phyloP scores from a whole-genome alignment of 35 echinoderm and acorn worm species.

The Lytechinus variegatus region DNA sequence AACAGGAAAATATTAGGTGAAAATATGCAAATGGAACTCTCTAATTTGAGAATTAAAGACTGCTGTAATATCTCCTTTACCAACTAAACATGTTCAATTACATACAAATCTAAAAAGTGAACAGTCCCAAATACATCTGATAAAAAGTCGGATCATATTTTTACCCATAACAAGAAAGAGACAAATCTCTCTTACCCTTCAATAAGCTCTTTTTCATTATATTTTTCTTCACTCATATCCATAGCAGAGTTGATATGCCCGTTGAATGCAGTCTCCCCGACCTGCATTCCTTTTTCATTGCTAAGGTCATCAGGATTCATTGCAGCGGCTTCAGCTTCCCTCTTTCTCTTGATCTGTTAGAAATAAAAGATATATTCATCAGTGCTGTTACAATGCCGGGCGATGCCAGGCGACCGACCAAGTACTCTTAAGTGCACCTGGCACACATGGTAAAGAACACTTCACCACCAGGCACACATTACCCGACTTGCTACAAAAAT shows the following conservation, averaged over 20 bases:
- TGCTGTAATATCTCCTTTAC: too few relatives aligned
- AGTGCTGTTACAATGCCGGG: too few relatives aligned
- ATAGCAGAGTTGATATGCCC: conserved; percentile 10
- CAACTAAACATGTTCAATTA: too few relatives aligned
- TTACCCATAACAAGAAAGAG: not conserved
- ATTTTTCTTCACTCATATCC: not conserved
- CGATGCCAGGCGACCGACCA: too few relatives aligned
- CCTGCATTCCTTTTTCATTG: not conserved
- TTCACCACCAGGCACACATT: too few relatives aligned
- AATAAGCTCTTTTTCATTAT: not conserved
- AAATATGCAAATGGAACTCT: too few relatives aligned
- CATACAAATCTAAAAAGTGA: too few relatives aligned
- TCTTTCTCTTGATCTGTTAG: not conserved
- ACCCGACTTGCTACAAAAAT: too few relatives aligned
- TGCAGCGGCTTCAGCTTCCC: not conserved
- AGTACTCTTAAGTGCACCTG: too few relatives aligned
- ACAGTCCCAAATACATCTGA: not conserved
- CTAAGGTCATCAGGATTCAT: not conserved
- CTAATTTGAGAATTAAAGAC: too few relatives aligned
- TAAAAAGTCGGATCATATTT: not conserved
- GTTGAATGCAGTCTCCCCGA: conserved; percentile 15
- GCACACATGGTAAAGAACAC: too few relatives aligned
- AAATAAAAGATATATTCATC: not conserved
- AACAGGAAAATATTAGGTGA: too few relatives aligned
- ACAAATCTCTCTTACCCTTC: not conserved